phyloP scores from a whole-genome alignment of 2,888 invertebrate species.

The Chrysomela aeneicollis region DNA sequence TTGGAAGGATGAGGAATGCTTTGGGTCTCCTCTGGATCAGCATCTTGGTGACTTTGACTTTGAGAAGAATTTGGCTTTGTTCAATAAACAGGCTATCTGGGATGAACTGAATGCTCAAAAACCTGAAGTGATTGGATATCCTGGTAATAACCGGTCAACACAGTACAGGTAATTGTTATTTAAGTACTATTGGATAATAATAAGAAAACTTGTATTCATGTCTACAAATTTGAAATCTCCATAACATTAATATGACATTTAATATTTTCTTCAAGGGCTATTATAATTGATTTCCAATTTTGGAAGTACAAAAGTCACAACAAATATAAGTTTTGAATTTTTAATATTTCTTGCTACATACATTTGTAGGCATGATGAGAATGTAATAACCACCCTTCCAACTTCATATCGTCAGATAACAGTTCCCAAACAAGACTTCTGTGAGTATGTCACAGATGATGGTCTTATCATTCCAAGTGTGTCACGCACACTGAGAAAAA shows the following conservation, averaged over 20 bases:
- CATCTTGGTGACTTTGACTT: conserved; percentile 85
- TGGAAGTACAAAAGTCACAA: too few relatives aligned
- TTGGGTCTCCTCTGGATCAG: conserved; percentile 76
- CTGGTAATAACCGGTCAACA: conserved; percentile 57
- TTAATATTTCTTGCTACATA: conserved; percentile 60
- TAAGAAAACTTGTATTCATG: conserved; percentile 12
- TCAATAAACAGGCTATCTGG: conserved; percentile 86
- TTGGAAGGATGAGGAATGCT: conserved; percentile 78
- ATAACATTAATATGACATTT: too few relatives aligned
- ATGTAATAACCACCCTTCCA: conserved; percentile 74
- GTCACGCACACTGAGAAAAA: conserved; percentile 70
- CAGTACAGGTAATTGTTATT: conserved; percentile 55
- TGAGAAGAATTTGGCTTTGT: conserved; percentile 91
- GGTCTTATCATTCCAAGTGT: conserved; percentile 83
- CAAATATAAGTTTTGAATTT: background rate
- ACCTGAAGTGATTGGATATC: conserved; percentile 68
- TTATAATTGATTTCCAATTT: too few relatives aligned
- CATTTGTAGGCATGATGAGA: conserved; percentile 91
- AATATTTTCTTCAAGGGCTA: too few relatives aligned
- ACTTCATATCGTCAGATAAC: conserved; percentile 73
- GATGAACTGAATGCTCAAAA: conserved; percentile 72
- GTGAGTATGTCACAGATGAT: conserved; percentile 81
- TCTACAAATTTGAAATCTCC: too few relatives aligned
- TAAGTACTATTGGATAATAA: background rate
- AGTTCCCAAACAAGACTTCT: conserved; percentile 70